These are phyloP conservation scores for Diplazon laetatorius DNA, from an alignment of 2,888 invertebrate species.

Conservation along the genomic window DNA sequence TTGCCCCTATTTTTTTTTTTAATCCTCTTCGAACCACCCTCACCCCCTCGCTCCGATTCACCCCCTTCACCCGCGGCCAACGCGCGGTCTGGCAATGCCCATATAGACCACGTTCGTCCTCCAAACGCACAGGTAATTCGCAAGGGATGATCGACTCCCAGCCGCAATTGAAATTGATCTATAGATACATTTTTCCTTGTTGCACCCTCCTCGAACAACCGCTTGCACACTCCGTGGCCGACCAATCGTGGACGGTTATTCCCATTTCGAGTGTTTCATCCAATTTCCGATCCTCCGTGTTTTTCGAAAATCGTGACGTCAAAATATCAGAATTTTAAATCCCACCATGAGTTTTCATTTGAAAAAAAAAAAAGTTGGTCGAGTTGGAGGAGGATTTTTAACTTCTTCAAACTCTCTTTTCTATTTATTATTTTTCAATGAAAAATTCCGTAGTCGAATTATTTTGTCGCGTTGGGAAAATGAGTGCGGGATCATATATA, in stretches of 20 bases:
- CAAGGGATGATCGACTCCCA: slow-evolving; percentile 74
- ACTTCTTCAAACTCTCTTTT: no score
- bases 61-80: slow-evolving; percentile 47
- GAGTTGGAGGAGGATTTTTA: no score
- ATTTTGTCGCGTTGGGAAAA: slow-evolving; percentile 7
- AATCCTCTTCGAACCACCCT: no score
- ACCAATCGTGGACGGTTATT: neutral
- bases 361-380: no score
- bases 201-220: slow-evolving; percentile 44
- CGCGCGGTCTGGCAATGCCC: slow-evolving; percentile 42
- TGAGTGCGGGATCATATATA: slow-evolving; percentile 28
- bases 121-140: slow-evolving; percentile 73
- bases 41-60: slow-evolving; percentile 25
- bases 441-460: no score
- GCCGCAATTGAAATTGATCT: slow-evolving; percentile 78
- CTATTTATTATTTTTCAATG: no score
- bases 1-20: slow-evolving; percentile 24
- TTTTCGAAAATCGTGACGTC: neutral
- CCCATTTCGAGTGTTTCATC: slow-evolving; percentile 1
- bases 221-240: slow-evolving; percentile 18
- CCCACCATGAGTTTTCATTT: no score
- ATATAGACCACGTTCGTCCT: neutral
- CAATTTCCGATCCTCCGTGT: neutral
- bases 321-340: no score
- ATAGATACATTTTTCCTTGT: slow-evolving; percentile 66